phyloP scores from a whole-genome alignment of 2,888 invertebrate species.

The Coronaproctus castanopsis region DNA sequence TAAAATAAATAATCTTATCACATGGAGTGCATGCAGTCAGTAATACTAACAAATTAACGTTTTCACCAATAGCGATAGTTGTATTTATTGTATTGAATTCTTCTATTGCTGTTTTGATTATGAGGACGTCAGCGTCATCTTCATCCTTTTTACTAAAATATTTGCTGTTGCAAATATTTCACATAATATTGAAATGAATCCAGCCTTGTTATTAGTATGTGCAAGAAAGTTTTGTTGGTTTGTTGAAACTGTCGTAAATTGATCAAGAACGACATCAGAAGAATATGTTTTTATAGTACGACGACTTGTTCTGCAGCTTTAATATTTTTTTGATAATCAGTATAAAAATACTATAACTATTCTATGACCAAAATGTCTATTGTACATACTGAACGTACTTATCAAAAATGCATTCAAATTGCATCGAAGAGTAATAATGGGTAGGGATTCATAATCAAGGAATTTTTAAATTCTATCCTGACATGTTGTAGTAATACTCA shows the following conservation, averaged over 20 bases:
- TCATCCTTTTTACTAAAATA: background rate
- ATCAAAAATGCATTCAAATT: slow-evolving; percentile 11
- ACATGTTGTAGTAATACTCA: slow-evolving; percentile 18
- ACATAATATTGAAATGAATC: background rate
- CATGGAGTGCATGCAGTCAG: background rate
- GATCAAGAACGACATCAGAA: background rate
- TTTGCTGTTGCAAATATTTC: background rate
- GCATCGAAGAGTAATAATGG: slow-evolving; percentile 19
- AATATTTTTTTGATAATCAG: background rate
- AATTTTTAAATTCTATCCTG: slow-evolving; percentile 19
- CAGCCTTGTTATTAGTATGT: background rate
- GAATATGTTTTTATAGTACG: background rate
- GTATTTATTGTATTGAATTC: background rate
- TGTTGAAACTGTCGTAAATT: background rate
- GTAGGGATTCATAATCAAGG: slow-evolving; percentile 17
- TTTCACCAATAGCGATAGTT: background rate
- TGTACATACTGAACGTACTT: background rate
- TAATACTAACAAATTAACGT: background rate
- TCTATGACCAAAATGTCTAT: background rate
- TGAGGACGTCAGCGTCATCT: background rate
- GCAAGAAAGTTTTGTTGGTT: background rate
- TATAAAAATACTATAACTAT: background rate
- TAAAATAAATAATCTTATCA: no score
- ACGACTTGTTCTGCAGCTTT: background rate
- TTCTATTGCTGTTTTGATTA: background rate